Evolutionary conservation across 2,888 invertebrate genomes (phyloP).

Genomic region (Lobophora halterata): DNA sequence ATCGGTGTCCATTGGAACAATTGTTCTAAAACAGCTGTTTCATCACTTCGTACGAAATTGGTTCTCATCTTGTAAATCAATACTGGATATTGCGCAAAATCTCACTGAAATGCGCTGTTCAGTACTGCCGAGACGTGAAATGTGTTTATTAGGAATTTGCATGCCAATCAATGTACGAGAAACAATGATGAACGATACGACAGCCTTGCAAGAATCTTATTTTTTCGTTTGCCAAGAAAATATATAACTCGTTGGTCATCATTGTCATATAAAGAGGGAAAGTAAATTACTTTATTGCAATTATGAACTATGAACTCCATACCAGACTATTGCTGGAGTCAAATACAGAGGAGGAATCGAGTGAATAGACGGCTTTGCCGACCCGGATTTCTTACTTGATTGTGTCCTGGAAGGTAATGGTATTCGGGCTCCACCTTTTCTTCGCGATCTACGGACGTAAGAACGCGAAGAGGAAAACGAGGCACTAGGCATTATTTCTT

Average conservation of each 20-base stretch:
- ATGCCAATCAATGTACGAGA: conserved; percentile 56
- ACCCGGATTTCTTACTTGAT: conserved; percentile 86
- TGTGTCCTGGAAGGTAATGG: conserved; percentile 90
- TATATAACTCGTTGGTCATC: conserved; percentile 5
- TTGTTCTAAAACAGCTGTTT: conserved; percentile 69
- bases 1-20: conserved; percentile 30
- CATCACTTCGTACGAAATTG: conserved; percentile 65
- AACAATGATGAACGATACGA: conserved; percentile 61
- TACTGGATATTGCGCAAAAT: conserved; percentile 77
- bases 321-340: conserved; percentile 32
- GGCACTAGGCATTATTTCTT: conserved; percentile 94
- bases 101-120: conserved; percentile 69
- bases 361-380: conserved; percentile 63
- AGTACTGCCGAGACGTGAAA: conserved; percentile 47
- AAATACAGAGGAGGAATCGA: conserved; percentile 34
- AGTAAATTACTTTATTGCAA: conserved; percentile 1
- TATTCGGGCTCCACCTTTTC: conserved; percentile 94
- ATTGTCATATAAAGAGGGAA: conserved; percentile 1
- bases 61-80: conserved; percentile 72
- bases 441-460: conserved; percentile 94
- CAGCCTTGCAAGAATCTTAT: conserved; percentile 41
- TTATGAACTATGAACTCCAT: conserved; percentile 1
- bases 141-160: conserved; percentile 54
- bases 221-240: conserved; percentile 29
- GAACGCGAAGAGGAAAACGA: conserved; percentile 96